Evolutionary conservation across 2,888 invertebrate species (phyloP).

Genomic region (Graphium colonna): DNA sequence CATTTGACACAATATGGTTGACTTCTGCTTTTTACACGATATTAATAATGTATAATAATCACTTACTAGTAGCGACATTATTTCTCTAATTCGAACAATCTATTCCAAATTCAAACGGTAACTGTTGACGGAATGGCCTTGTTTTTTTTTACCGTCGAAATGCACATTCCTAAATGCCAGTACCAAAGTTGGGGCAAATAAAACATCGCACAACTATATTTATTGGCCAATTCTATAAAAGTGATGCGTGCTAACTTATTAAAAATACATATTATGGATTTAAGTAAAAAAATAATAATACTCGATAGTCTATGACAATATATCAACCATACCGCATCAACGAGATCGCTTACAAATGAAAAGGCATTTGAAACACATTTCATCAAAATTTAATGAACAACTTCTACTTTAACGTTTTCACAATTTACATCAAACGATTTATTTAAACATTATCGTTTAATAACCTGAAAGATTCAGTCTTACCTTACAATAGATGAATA

Average conservation of each 20-base stretch:
- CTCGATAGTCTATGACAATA: neutral
- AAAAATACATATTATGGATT: no score
- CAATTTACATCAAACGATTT: constrained; percentile 27
- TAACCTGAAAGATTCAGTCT: constrained; percentile 59
- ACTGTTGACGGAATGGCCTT: neutral
- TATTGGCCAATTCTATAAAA: no score
- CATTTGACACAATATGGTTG: neutral
- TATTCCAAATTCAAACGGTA: neutral
- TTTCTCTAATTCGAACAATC: neutral
- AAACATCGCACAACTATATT: neutral
- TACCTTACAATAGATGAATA: constrained; percentile 49
- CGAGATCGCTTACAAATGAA: neutral
- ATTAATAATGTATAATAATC: neutral
- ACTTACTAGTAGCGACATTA: neutral
- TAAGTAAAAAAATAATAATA: neutral
- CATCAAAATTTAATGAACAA: neutral
- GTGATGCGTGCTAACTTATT: no score
- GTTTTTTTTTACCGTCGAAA: neutral
- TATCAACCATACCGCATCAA: neutral
- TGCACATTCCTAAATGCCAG: neutral
- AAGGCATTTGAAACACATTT: neutral
- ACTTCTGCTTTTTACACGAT: neutral
- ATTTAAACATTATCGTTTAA: constrained; percentile 33
- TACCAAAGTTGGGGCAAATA: neutral
- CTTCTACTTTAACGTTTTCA: constrained; percentile 1